Evolutionary conservation across 2,888 invertebrate genomes (phyloP), one percentile per base, ranked within the genome.

Genomic region (Epinotia nisella): DNA sequence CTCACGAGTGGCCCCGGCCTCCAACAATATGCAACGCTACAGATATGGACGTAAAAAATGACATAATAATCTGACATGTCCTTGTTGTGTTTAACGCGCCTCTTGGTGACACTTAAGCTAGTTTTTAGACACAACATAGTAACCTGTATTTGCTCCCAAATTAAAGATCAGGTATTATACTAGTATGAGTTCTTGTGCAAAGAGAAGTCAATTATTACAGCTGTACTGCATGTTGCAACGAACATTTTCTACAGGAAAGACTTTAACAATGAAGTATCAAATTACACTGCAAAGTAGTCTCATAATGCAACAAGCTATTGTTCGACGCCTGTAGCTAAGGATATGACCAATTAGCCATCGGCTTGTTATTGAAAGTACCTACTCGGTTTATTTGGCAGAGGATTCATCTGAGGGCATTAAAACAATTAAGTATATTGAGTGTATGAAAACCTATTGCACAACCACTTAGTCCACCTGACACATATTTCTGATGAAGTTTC

Each of bases 241-340:
- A 45, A 39, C 67, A 60, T 49, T 70, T 70, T 70, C 74, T 70
- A 70, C 74, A 74, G 70, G 74, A 74, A 74, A 70, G 61, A 61
- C 45, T 65, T 65, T 70, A 74, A 74, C 74, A 74, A 74, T 74
- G 74, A 74, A 70, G 74, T 56, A 56, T 74, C 60, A 35, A 70
- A 70, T 55, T 72, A 68, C 71, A 64, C 53, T 29, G 66, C 58
- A 7, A 51, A 71, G 56, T 41, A 62, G 59, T 71, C 55, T 66
- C 71, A 55, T 66, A 71, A 71, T 60, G 60, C 71, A 71, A 68
- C 61, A 68, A 35, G 61, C 72, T 56, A 72, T 72, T 72, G 72
- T 72, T 68, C 45, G 51, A 70, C 64, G 60, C 60, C 29, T 66
- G 70, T 49, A 49, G 65, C 55, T 21, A 66, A 66, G 70, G 66